phyloP scores from a whole-genome alignment of 2,888 invertebrate genomes.

The Drosophila kambysellisi region DNA sequence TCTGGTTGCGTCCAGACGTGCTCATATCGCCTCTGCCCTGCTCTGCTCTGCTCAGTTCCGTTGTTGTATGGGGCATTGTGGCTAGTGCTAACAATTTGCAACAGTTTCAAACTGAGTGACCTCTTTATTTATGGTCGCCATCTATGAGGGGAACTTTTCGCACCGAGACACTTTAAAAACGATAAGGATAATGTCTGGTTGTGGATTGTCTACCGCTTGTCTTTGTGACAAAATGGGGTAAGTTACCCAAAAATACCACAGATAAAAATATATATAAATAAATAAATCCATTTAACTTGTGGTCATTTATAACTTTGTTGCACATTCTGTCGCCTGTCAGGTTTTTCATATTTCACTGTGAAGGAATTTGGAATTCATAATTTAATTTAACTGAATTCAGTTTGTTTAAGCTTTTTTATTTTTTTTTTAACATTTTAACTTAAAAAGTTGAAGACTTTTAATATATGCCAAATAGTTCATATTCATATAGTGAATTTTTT shows the following conservation, averaged over 20 bases:
- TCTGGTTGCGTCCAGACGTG: constrained; percentile 66
- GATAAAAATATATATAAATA: constrained; percentile 2
- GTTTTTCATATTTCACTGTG: background rate
- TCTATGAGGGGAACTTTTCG: constrained; percentile 34
- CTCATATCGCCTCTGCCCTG: constrained; percentile 45
- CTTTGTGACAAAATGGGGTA: background rate
- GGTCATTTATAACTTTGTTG: background rate
- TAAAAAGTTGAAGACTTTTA: background rate
- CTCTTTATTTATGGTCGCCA: constrained; percentile 69
- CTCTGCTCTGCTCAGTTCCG: constrained; percentile 1
- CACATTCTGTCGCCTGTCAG: constrained; percentile 1
- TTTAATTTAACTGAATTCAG: background rate
- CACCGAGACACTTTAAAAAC: constrained; percentile 34
- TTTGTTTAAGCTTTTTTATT: background rate
- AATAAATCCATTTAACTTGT: background rate
- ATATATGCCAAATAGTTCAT: background rate
- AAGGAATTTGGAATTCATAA: background rate
- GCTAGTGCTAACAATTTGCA: constrained; percentile 64
- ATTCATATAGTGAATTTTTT: background rate
- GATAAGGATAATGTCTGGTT: constrained; percentile 30
- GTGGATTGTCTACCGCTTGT: constrained; percentile 17
- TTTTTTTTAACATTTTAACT: background rate
- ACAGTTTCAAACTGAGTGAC: constrained; percentile 55
- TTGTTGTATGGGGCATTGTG: constrained; percentile 47
- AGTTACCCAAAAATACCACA: background rate